Evolutionary conservation across 2,113 vertebrate species (phyloP), one percentile per base, ranked within the genome.

Genomic region (Antechinus flavipes): DNA sequence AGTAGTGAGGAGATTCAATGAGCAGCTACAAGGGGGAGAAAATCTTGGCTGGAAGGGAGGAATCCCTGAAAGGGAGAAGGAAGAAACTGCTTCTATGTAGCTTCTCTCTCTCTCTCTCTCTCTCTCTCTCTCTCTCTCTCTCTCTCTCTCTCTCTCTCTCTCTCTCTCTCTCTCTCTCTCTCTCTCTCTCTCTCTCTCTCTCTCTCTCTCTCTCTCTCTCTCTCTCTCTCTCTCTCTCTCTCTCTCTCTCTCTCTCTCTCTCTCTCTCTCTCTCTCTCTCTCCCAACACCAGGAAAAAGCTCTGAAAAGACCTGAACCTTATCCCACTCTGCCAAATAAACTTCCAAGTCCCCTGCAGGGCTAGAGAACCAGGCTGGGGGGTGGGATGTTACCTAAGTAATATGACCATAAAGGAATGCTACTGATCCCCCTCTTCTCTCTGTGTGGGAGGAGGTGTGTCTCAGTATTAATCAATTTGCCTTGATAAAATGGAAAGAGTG

Each of bases 1-100:
- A 84, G 68, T 19, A 42, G 97, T 97, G 97, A 97, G 96, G 96
- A 96, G 97, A 94, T 96, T 93, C 90, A 10, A 46, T 42, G 55
- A 26, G 27, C 1, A 93, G 68, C 93, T 76, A 91, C 16, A 1
- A 93, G 58, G 84, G 61, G 94, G 93, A 84, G 68, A 42, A 23
- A 84, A 84, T 42, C 19, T 84, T 84, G 68, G 68, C 68, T 84
- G 68, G n/a, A 84, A 84, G 19, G 68, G 68, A 84, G n/a, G 22
- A 16, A 84, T 42, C 68, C 68, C 68, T 84, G 68, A 84, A 84
- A 84, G 68, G 6, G 5, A 35, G 68, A 84, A 84, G 68, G 68
- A 84, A 23, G 68, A 84, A 84, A 84, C 68, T 42, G 16, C 68
- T 84, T 84, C n/a, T 84, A 22, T 42, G 68, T 84, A 42, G 49